Percentiles rank a stretch among this genome's conserved stretches.
Conservation (phyloP, 2,888 invertebrate genomes). For the Lasioglossum vierecki region DNA sequence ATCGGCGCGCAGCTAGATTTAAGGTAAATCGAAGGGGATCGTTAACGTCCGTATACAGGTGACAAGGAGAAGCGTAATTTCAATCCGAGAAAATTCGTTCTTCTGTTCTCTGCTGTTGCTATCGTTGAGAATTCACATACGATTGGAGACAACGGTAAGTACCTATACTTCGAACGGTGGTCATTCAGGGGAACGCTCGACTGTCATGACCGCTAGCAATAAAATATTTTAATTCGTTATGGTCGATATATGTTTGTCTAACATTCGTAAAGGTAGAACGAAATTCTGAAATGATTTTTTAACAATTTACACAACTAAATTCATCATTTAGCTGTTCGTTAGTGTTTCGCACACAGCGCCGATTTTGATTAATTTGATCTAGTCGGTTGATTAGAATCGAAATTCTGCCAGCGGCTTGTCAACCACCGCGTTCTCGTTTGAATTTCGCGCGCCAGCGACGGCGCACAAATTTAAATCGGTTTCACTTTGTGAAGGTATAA, state of each 20-base stretch:
- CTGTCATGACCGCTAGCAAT: not conserved
- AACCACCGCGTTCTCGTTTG: slow-evolving; percentile 17
- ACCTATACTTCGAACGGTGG: slow-evolving; percentile 6
- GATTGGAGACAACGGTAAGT: not conserved
- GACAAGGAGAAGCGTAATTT: slow-evolving; percentile 17
- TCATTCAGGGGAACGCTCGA: slow-evolving; percentile 6
- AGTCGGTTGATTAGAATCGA: not conserved
- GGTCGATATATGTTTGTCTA: not conserved
- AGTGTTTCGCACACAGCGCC: not conserved
- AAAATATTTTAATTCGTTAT: not conserved
- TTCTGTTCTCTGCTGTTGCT: not conserved
- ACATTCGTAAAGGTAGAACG: not conserved
- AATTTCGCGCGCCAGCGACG: slow-evolving; percentile 14
- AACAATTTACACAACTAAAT: not conserved
- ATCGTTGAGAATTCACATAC: not conserved
- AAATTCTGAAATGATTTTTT: not conserved
- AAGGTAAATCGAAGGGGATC: slow-evolving; percentile 12
- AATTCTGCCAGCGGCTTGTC: slow-evolving; percentile 7
- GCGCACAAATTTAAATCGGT: slow-evolving; percentile 27
- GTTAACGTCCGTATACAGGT: slow-evolving; percentile 19
- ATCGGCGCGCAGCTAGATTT: not conserved
- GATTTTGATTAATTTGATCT: not conserved
- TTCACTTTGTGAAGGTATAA: slow-evolving; percentile 74
- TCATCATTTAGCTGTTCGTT: too few species aligned
- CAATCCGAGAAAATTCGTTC: slow-evolving; percentile 27